Conservation (phyloP, 2,113 vertebrate species). For the Oxygymnocypris stewartii region DNA sequence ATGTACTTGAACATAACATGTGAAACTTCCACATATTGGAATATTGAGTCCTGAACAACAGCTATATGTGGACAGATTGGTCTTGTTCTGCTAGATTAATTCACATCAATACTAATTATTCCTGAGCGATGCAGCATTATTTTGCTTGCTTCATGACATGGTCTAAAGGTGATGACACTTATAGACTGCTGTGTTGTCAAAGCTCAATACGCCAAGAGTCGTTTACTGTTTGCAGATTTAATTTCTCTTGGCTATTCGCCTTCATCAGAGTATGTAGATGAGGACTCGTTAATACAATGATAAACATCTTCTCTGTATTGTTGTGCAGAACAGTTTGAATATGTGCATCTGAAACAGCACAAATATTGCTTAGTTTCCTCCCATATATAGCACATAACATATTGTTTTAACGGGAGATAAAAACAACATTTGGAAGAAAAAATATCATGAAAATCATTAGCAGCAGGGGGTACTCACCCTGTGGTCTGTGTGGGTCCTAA, state of each 20-base stretch:
- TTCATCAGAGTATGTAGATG: neutral
- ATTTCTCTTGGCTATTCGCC: neutral
- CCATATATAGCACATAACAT: neutral
- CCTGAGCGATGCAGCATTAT: slow-evolving; percentile 64
- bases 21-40: slow-evolving; percentile 36
- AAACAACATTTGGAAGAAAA: neutral
- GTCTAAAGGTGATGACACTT: slow-evolving; percentile 63
- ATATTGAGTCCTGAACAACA: slow-evolving; percentile 46
- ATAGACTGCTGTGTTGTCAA: slow-evolving; percentile 58
- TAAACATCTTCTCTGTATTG: neutral
- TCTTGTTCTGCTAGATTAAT: slow-evolving; percentile 67
- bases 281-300: neutral
- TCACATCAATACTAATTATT: slow-evolving; percentile 74
- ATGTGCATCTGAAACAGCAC: neutral
- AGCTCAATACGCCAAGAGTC: neutral
- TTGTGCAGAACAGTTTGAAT: neutral
- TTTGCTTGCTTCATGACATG: slow-evolving; percentile 52
- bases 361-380: neutral
- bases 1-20: neutral
- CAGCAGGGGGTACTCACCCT: too few relatives aligned
- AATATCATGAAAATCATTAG: neutral
- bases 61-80: slow-evolving; percentile 48
- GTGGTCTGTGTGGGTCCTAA: too few relatives aligned
- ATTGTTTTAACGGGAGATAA: neutral
- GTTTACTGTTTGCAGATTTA: neutral